Conservation (phyloP, 2,113 vertebrate species). For the Genyomyrus donnyi region DNA sequence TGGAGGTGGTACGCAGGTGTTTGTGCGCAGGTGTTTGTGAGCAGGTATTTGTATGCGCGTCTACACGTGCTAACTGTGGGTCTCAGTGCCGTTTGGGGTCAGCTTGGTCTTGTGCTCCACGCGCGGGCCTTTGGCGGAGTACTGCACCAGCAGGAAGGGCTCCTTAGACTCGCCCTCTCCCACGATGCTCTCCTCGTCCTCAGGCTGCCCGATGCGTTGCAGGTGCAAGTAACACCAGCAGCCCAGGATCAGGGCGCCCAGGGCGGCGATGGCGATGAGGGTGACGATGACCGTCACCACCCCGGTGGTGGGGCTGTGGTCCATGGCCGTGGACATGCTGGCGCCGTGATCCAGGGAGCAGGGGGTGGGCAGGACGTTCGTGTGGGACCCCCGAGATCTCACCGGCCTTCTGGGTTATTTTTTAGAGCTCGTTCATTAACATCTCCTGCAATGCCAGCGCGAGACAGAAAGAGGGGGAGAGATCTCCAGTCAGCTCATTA, state of each 20-base stretch:
- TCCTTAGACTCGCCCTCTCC: conserved; percentile 81
- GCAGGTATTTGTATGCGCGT: background rate
- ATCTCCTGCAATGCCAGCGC: background rate
- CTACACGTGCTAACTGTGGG: conserved; percentile 55
- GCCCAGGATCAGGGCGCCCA: conserved; percentile 76
- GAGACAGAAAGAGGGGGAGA: background rate
- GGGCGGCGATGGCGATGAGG: conserved; percentile 74
- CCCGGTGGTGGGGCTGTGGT: conserved; percentile 76
- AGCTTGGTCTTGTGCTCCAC: conserved; percentile 75
- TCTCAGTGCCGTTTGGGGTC: conserved; percentile 58
- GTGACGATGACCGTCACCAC: conserved; percentile 79
- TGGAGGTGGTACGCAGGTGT: background rate
- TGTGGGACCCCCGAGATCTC: background rate
- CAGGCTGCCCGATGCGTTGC: conserved; percentile 73
- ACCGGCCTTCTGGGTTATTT: conserved; percentile 1
- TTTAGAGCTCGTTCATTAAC: background rate
- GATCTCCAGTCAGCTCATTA: background rate
- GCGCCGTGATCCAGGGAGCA: background rate
- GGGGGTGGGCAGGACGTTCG: background rate
- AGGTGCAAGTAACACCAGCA: conserved; percentile 83
- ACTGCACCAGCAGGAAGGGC: conserved; percentile 81
- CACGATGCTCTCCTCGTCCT: conserved; percentile 82
- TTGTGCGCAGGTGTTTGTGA: background rate
- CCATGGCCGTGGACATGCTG: conserved; percentile 69
- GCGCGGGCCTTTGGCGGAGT: conserved; percentile 71